A percentile compares a stretch with the other conserved stretches of the same genome.
These are phyloP conservation scores for Oceanodroma leucorhoa DNA, from an alignment of 2,797 vertebrate genomes.

Conservation along the genomic window DNA sequence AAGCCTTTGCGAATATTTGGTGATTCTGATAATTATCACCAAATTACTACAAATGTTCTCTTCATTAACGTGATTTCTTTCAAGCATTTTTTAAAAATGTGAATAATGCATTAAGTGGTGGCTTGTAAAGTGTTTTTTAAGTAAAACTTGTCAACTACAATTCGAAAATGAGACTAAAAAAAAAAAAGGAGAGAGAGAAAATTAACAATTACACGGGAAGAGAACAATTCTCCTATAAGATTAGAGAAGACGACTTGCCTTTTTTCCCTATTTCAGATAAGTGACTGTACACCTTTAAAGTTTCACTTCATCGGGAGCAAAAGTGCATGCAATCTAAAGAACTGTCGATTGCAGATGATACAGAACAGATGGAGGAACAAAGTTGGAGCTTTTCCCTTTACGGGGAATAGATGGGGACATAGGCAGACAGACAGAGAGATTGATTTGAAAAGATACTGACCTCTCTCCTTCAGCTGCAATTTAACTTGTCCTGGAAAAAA, in stretches of 20 bases:
- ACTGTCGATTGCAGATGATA: slow-evolving; percentile 41
- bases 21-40: slow-evolving; percentile 98
- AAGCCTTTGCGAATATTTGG: slow-evolving; percentile 94
- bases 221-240: not conserved
- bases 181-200: rapidly evolving
- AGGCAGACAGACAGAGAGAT: slow-evolving; percentile 8
- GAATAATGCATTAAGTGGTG: slow-evolving; percentile 79
- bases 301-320: slow-evolving; percentile 32
- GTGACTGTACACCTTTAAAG: not conserved
- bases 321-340: slow-evolving; percentile 43
- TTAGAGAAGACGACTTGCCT: not conserved
- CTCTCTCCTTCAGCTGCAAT: slow-evolving; percentile 42
- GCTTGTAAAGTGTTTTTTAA: slow-evolving; percentile 70
- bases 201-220: not conserved
- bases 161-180: not conserved
- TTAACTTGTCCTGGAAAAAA: slow-evolving; percentile 26
- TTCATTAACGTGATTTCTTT: slow-evolving; percentile 99
- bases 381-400: slow-evolving; percentile 48
- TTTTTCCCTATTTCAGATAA: slow-evolving; percentile 24
- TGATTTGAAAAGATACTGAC: slow-evolving; percentile 50
- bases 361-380: slow-evolving; percentile 51
- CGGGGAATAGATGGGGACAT: not conserved
- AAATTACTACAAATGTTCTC: slow-evolving; percentile 99
- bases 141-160: slow-evolving; percentile 48
- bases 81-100: slow-evolving; percentile 79